Evolutionary conservation across 2,888 invertebrate genomes (phyloP).

Genomic region (Dicycla oo): DNA sequence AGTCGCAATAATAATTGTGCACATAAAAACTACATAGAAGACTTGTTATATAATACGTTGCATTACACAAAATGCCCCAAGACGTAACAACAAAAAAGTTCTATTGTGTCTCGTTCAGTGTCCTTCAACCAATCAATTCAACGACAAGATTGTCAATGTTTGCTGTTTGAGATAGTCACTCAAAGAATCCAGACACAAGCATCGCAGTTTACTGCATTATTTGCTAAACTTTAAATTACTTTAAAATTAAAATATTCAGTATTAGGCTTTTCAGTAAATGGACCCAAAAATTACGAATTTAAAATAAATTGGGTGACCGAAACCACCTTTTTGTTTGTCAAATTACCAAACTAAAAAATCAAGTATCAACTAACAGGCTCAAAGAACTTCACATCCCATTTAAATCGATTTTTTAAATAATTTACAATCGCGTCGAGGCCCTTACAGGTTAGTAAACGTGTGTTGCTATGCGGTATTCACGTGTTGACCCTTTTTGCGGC

Average conservation of each 20-base stretch:
- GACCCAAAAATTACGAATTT: not conserved
- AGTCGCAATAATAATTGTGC: no score
- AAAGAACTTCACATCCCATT: slow-evolving; percentile 26
- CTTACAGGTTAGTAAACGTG: slow-evolving; percentile 49
- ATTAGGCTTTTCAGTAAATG: not conserved
- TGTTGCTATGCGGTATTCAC: slow-evolving; percentile 68
- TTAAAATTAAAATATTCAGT: not conserved
- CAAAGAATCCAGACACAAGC: not conserved
- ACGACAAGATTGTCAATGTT: not conserved
- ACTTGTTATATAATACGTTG: not conserved
- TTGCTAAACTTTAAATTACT: no score
- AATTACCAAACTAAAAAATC: not conserved
- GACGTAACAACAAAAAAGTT: not conserved
- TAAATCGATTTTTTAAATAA: slow-evolving; percentile 27
- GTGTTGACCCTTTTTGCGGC: slow-evolving; percentile 91
- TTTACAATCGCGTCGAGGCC: slow-evolving; percentile 46
- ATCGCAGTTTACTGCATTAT: not conserved
- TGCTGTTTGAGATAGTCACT: not conserved
- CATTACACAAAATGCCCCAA: not conserved
- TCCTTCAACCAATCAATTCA: not conserved
- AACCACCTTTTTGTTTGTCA: not conserved
- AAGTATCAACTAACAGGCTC: slow-evolving; percentile 42
- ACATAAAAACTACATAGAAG: not conserved
- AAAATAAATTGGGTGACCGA: not conserved
- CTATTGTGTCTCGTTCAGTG: not conserved